Evolutionary conservation across 2,113 vertebrate species (phyloP), one percentile per base, ranked within the genome.

Genomic region (Synodontis membranacea): DNA sequence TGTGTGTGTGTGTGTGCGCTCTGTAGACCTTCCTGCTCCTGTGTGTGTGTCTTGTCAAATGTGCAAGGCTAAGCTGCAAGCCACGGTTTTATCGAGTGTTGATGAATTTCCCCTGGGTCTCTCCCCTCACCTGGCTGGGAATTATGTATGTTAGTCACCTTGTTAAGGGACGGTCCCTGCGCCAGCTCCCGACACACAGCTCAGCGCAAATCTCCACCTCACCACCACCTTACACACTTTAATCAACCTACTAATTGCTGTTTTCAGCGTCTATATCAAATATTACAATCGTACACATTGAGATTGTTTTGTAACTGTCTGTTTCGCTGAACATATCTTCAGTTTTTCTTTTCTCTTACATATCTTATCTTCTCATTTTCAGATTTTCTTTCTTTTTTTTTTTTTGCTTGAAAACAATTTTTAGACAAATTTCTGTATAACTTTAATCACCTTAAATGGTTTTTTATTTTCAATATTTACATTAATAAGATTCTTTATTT

Each of bases 91-190:
- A 90, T 86, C 50, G 75, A 46, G 19, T 70, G 78, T 44, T 84
- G 74, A 83, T 86, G 62, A 87, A 92, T 86, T 91, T 87, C 88
- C 91, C 91, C 91, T 74, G 91, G 91, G 91, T 83, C 90, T 92
- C 90, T 92, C 91, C 89, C 90, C 66, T 86, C 90, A 89, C 90
- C 91, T 91, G 89, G 56, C 76, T 88, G 90, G 91, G 91, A 92
- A 89, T 89, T 88, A 88, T 86, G 78, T 62, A 83, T 80, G 46
- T 92, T 92, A 91, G 86, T 92, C 91, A 90, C 85, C 88, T 90
- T 87, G 82, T 10, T 19, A 8, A 81, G 91, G 91, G 90, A 87
- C 90, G 48, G 88, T 89, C 91, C 91, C 91, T 87, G 9, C 10
- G 3, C 17, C n/a, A n/a, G 37, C 46, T 84, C 64, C 52, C 1